Conservation (phyloP, 2,113 vertebrate species). For the Podarcis muralis region DNA sequence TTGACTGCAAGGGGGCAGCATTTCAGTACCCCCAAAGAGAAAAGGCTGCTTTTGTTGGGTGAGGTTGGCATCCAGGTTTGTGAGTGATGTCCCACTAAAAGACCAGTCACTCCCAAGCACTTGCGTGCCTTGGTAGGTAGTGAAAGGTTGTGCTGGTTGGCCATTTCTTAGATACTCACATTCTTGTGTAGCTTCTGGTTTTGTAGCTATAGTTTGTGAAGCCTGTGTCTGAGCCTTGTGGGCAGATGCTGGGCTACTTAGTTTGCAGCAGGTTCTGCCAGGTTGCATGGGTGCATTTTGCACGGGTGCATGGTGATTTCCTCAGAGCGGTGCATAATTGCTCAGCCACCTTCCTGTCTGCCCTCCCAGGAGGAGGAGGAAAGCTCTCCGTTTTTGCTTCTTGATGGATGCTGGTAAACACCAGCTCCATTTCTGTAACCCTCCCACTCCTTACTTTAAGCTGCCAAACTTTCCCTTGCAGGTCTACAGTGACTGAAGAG, state of each 20-base stretch:
- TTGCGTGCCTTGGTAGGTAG: slow-evolving; percentile 2
- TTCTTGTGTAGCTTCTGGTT: slow-evolving; percentile 17
- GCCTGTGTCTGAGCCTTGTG: slow-evolving; percentile 9
- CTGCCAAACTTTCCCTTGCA: slow-evolving; percentile 58
- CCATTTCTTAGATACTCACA: neutral
- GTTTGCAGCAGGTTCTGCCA: neutral
- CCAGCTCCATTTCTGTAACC: neutral
- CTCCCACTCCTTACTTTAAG: neutral
- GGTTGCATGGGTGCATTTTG: slow-evolving; percentile 4
- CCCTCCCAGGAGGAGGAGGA: neutral
- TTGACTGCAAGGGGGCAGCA: neutral
- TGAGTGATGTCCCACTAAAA: neutral
- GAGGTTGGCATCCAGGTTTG: neutral
- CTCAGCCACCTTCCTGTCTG: slow-evolving; percentile 24
- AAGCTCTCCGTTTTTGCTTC: neutral
- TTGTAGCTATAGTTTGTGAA: slow-evolving; percentile 27
- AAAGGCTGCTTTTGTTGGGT: neutral
- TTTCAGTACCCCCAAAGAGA: neutral
- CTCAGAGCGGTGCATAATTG: slow-evolving; percentile 10
- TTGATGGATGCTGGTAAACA: neutral
- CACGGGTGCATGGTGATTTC: slow-evolving; percentile 17
- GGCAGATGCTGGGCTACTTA: neutral
- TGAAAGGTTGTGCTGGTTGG: neutral
- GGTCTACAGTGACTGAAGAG: slow-evolving; percentile 87
- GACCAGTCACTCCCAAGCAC: neutral